These are phyloP conservation scores for Varecia variegata DNA, from an alignment of 2,797 vertebrate genomes.

Conservation along the genomic window DNA sequence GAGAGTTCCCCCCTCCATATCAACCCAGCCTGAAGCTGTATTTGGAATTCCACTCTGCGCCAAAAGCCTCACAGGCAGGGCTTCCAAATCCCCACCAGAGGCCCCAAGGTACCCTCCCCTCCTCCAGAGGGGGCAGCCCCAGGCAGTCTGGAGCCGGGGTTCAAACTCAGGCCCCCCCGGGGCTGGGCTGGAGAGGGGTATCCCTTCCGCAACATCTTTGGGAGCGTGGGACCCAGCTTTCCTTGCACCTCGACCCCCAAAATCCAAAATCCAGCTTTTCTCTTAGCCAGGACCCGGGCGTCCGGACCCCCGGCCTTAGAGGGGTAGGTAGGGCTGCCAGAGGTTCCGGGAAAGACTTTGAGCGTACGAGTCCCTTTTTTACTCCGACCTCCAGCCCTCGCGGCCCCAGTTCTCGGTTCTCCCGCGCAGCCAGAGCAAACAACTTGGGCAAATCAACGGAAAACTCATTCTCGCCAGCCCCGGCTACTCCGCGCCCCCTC, in stretches of 20 bases:
- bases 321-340: background rate
- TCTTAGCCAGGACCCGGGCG: background rate
- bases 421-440: conserved; percentile 60
- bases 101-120: background rate
- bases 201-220: background rate
- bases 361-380: background rate
- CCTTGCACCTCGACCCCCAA: background rate
- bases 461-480: conserved; percentile 57
- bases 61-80: background rate
- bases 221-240: background rate
- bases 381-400: conserved; percentile 24
- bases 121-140: background rate
- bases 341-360: background rate
- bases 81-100: background rate
- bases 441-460: conserved; percentile 68
- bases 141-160: background rate
- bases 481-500: background rate
- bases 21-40: background rate
- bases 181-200: background rate
- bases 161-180: background rate
- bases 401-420: conserved; percentile 33
- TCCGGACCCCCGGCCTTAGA: background rate
- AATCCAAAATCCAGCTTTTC: background rate
- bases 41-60: background rate
- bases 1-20: background rate